phyloP scores from a whole-genome alignment of 2,797 vertebrate genomes.

The Clarias fuscus region DNA sequence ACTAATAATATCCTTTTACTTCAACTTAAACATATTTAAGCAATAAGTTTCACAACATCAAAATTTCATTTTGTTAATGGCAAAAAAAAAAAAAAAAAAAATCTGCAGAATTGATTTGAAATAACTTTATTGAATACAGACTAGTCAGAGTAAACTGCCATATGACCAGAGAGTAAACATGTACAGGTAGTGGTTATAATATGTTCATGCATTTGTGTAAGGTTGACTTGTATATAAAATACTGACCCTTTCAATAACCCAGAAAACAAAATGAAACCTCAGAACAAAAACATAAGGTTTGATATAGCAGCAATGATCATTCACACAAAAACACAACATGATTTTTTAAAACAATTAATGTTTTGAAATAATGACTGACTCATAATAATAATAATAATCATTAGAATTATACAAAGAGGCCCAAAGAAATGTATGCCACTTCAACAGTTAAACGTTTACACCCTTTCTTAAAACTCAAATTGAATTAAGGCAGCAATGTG shows the following conservation, averaged over 20 bases:
- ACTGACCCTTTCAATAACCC: background rate
- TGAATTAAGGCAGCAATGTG: too few species aligned
- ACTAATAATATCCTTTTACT: background rate
- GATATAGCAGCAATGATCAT: background rate
- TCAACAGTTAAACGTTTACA: too few species aligned
- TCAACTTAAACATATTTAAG: background rate
- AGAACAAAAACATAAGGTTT: conserved; percentile 4
- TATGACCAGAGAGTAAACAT: conserved; percentile 3
- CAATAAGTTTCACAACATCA: background rate
- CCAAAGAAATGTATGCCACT: too few species aligned
- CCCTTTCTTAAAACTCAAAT: too few species aligned
- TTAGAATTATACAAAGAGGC: background rate
- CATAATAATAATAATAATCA: background rate
- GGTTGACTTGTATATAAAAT: background rate
- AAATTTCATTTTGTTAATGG: background rate
- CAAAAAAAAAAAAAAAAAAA: too few species aligned
- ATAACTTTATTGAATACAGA: conserved; percentile 21
- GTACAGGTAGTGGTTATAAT: conserved; percentile 7
- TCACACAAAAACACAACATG: conserved; percentile 7
- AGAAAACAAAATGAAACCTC: conserved; percentile 9
- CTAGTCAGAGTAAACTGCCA: background rate
- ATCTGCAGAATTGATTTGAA: background rate
- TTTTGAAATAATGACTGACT: conserved; percentile 28
- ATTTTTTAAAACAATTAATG: conserved; percentile 1
- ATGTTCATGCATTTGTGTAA: conserved; percentile 26